Base-by-base conservation (phyloP, 64 coral and sea anemone species). In the Acropora tenuis region DNA sequence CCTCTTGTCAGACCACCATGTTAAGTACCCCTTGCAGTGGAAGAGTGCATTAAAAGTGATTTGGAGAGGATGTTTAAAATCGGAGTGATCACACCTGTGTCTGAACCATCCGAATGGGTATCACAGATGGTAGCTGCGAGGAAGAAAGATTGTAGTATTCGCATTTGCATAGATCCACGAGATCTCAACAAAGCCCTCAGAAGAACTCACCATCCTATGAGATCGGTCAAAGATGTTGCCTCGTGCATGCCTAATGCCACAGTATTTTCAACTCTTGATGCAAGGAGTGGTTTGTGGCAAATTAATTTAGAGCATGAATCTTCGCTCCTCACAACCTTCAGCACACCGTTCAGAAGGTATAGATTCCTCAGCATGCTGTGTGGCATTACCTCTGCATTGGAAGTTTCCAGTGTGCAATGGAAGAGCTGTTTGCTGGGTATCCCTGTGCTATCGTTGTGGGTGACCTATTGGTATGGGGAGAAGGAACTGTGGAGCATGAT, bases 121-220 rank as follows among this genome's bases (percentile, higher is more conserved):
- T 88, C 86, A 69, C 86, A 75, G 19, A 88, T 88, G 69, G 86
- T 88, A 19, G 86, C 71, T 19, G 48, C 68, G 17, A 60, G 59
- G 18, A 88, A 55, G 43, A 88, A 88, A 55, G 75, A 77, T 76
- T 73, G 86, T 12, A 17, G 41, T 9, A 88, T 88, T 76, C 48
- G 73, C 69, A 92, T 86, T 52, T 92, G 90, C 80, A 50, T 92
- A 3, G 90, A 92, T 92, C 90, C 79, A 41, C n/a, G 50, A 41
- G 80, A 84, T 76, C 49, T 92, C n/a, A 92, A 92, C 72, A 85
- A 60, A 30, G 90, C 90, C 50, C 58, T 84, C 7, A 84, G 80
- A 57, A 49, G 78, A 58, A 10, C 65, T 45, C 90, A 91, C 67
- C 80, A 85, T 52, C 80, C 90, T 8, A 91, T 91, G 90, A 67